phyloP scores from a whole-genome alignment of 1,140 invertebrate genomes.

The Cotesia typhae region DNA sequence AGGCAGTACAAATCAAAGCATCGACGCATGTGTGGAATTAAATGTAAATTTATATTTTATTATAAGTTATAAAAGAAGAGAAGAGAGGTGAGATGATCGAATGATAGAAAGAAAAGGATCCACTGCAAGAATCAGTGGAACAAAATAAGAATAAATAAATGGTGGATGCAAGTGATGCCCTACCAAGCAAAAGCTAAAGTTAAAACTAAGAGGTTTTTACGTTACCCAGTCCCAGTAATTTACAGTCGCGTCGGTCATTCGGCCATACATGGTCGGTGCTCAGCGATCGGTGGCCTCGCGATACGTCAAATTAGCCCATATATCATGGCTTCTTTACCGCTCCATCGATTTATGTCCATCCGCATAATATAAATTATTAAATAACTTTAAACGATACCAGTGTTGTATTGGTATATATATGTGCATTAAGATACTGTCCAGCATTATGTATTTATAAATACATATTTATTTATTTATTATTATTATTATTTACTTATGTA shows the following conservation, averaged over 20 bases:
- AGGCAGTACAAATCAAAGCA: constrained; percentile 48
- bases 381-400: constrained; percentile 47
- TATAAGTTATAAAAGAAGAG: too few species aligned
- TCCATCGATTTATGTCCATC: constrained; percentile 62
- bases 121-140: constrained; percentile 5
- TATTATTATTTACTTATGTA: constrained; percentile 7
- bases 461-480: background rate
- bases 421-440: background rate
- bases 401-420: constrained; percentile 12
- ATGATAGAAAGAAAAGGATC: constrained; percentile 26
- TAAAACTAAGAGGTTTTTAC: constrained; percentile 52
- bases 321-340: constrained; percentile 63
- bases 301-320: constrained; percentile 67
- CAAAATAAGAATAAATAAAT: too few species aligned
- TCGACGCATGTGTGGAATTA: constrained; percentile 18
- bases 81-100: constrained; percentile 35
- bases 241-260: constrained; percentile 62
- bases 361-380: constrained; percentile 68
- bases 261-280: constrained; percentile 58
- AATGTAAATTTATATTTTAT: constrained; percentile 19
- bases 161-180: too few species aligned
- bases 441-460: constrained; percentile 19
- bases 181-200: too few species aligned
- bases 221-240: constrained; percentile 60
- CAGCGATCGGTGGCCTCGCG: constrained; percentile 57